A percentile compares a stretch with the other conserved stretches of the same genome.
Evolutionary conservation across 2,113 vertebrate genomes (phyloP).

Genomic region (Gymnocephalus cernua): DNA sequence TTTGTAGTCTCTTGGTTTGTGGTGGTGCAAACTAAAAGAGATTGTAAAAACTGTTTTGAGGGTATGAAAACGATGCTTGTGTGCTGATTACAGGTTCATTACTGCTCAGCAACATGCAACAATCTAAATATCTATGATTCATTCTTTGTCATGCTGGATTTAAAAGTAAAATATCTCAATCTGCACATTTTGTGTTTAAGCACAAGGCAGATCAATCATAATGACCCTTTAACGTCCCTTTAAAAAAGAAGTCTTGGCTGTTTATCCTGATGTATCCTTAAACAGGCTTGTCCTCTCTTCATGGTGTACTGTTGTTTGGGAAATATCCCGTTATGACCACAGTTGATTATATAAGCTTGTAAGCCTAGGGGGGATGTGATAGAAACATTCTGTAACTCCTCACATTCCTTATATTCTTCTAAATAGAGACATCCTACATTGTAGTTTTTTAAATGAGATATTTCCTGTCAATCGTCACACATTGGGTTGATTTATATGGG

Average conservation of each 20-base stretch:
- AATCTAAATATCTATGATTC: constrained; percentile 1
- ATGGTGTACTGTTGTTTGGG: constrained; percentile 31
- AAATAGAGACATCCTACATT: not conserved
- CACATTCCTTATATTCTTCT: not conserved
- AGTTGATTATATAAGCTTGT: constrained; percentile 35
- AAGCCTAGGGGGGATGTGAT: constrained; percentile 4
- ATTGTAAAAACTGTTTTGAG: not conserved
- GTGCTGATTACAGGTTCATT: constrained; percentile 8
- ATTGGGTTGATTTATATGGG: not conserved
- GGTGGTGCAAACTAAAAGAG: not conserved
- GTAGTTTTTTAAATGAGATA: constrained; percentile 24
- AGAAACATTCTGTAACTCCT: constrained; percentile 18
- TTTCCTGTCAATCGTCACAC: constrained; percentile 24
- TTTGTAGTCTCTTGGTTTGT: not conserved
- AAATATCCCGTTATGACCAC: constrained; percentile 15
- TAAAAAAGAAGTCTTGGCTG: not conserved
- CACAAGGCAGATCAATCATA: constrained; percentile 31
- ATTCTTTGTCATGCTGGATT: constrained; percentile 33
- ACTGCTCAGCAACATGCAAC: not conserved
- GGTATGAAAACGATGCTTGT: not conserved
- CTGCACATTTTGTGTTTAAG: constrained; percentile 26
- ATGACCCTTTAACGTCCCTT: not conserved
- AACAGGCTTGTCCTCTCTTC: constrained; percentile 5
- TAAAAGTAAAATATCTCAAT: not conserved
- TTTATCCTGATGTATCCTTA: constrained; percentile 1